Conservation (phyloP, 2,113 vertebrate species). For the Pseudolaguvia tuberculata region DNA sequence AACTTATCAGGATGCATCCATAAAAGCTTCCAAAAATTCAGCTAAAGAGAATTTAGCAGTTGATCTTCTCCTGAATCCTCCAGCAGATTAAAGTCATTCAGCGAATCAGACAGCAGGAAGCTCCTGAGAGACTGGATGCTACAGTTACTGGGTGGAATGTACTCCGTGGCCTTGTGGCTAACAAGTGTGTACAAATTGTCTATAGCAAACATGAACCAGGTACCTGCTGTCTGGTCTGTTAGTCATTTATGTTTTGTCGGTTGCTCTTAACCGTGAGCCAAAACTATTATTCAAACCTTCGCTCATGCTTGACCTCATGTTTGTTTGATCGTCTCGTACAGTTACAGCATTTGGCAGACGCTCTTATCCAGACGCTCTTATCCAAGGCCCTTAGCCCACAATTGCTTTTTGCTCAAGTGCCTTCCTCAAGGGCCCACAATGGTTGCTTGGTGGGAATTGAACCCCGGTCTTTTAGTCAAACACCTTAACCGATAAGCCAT, state of each 20-base stretch:
- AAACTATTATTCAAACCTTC: slow-evolving; percentile 1
- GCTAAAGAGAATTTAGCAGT: neutral
- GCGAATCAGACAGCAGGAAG: neutral
- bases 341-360: too few species aligned
- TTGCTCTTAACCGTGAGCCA: neutral
- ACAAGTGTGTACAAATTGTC: neutral
- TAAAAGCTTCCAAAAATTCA: neutral
- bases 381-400: too few species aligned
- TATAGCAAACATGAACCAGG: slow-evolving; percentile 19
- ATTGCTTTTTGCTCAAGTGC: too few species aligned
- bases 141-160: too few species aligned
- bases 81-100: slow-evolving; percentile 10
- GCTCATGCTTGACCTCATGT: neutral
- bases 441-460: too few species aligned
- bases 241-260: neutral
- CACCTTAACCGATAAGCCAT: too few species aligned
- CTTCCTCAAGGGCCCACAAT: too few species aligned
- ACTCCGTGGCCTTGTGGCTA: neutral
- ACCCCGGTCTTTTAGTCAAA: too few species aligned
- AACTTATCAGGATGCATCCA: neutral
- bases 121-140: neutral
- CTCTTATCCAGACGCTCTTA: too few species aligned
- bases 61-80: neutral
- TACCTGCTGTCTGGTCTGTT: slow-evolving; percentile 4
- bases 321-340: neutral